A percentile compares a stretch with the other conserved stretches of the same genome.
Evolutionary conservation across 2,888 invertebrate genomes (phyloP).

Genomic region (Aspidapion aeneum): DNA sequence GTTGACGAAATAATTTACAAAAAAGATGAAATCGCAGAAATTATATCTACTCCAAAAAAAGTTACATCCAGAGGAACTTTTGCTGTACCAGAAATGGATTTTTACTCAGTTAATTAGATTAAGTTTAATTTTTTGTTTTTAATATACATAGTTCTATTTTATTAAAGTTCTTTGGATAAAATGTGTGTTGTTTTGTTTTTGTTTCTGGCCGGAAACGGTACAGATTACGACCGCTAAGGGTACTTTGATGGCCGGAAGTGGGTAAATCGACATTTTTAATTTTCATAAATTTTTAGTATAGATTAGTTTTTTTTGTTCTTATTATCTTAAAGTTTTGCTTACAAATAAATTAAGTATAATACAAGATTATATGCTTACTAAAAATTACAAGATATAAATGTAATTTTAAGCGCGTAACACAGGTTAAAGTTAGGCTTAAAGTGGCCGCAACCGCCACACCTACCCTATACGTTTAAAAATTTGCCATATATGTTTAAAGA

Average conservation of each 20-base stretch:
- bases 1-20: background rate
- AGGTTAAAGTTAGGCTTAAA: background rate
- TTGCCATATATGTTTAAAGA: no score
- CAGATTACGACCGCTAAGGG: background rate
- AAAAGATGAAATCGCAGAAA: background rate
- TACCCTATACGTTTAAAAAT: no score
- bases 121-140: background rate
- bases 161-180: background rate
- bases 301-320: background rate
- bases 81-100: background rate
- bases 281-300: background rate
- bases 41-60: background rate
- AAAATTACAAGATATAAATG: background rate
- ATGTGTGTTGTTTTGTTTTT: background rate
- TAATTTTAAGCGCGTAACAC: background rate
- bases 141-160: background rate
- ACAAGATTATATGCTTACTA: background rate
- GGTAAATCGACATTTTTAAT: background rate
- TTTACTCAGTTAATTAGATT: background rate
- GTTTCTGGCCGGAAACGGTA: background rate
- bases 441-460: background rate
- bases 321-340: background rate
- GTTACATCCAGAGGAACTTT: background rate
- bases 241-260: background rate
- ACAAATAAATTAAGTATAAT: background rate